Evolutionary conservation across 2,797 vertebrate genomes (phyloP).

Genomic region (Halcyon chelicuti): DNA sequence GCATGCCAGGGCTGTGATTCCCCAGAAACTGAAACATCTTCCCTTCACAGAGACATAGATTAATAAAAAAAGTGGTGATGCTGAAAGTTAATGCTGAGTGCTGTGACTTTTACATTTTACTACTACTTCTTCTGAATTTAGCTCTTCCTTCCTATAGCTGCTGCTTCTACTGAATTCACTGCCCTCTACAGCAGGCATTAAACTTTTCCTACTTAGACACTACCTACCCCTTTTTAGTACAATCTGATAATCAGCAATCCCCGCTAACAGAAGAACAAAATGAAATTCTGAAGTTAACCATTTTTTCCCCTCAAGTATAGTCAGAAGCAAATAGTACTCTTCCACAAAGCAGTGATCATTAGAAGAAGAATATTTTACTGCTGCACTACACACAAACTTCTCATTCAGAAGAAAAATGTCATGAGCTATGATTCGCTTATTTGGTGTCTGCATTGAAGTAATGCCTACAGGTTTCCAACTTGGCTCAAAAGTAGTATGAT

Average conservation of each 20-base stretch:
- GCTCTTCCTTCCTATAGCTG: not conserved
- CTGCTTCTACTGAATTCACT: not conserved
- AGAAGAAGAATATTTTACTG: not conserved
- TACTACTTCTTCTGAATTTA: not conserved
- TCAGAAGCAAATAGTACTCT: not conserved
- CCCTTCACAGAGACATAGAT: not conserved
- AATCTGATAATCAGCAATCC: not conserved
- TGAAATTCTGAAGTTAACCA: not conserved
- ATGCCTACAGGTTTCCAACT: not conserved
- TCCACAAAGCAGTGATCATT: not conserved
- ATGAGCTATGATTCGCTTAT: not conserved
- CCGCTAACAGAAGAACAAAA: not conserved
- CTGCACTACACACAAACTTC: not conserved
- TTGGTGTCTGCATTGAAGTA: not conserved
- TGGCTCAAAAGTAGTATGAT: not conserved
- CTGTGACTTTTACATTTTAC: not conserved
- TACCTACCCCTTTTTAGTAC: not conserved
- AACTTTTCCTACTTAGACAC: not conserved
- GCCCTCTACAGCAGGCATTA: not conserved
- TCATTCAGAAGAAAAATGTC: not conserved
- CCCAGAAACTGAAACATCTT: not conserved
- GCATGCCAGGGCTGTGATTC: not conserved
- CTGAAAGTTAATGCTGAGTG: not conserved
- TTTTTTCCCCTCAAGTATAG: not conserved
- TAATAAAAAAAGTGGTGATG: not conserved